phyloP scores from a whole-genome alignment of 2,797 vertebrate species.

The Smutsia temminckii region DNA sequence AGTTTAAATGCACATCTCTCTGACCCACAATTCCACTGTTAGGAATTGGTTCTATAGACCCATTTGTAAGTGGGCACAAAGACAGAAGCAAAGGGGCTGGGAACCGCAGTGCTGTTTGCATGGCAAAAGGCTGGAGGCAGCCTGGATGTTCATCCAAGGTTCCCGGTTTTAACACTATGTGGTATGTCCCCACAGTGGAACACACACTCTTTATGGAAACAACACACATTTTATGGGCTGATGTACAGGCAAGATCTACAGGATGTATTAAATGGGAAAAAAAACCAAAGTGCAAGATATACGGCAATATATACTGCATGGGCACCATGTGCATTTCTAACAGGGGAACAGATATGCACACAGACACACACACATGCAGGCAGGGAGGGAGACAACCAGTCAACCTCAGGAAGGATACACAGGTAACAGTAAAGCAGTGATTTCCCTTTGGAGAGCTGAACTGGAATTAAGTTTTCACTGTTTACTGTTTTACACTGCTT shows the following conservation, averaged over 20 bases:
- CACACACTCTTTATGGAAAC: not conserved
- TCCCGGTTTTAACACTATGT: not conserved
- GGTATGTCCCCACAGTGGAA: not conserved
- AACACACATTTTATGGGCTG: too few relatives aligned
- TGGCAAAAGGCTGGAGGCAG: not conserved
- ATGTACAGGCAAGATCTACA: not conserved
- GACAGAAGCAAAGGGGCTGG: not conserved
- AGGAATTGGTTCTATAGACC: not conserved
- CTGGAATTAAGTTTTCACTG: not conserved
- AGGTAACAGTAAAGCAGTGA: not conserved
- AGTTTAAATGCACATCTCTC: not conserved
- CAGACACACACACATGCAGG: not conserved
- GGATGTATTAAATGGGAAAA: too few relatives aligned
- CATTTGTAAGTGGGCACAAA: not conserved
- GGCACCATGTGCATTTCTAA: not conserved
- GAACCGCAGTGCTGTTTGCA: not conserved
- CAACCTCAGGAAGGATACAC: not conserved
- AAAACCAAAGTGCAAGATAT: not conserved
- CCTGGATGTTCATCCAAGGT: not conserved
- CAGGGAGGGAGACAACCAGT: not conserved
- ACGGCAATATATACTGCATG: not conserved
- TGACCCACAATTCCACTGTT: not conserved
- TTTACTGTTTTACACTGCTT: not conserved
- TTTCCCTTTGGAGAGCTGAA: not conserved
- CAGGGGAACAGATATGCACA: not conserved